Base-by-base conservation (phyloP, 1,140 invertebrate species). In the Lysiphlebus fabarum region DNA sequence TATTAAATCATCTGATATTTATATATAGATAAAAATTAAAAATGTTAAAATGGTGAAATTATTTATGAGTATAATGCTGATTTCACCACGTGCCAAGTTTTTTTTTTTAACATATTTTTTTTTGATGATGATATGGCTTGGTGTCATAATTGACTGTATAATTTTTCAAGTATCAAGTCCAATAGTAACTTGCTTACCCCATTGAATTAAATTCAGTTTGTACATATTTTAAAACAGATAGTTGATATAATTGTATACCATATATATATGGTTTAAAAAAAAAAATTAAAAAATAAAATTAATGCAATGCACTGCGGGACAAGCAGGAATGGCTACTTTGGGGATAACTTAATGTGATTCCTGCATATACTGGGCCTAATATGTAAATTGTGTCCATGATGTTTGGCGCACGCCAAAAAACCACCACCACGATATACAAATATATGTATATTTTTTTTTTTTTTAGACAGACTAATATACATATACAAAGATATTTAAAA, bases 231-330 rank as follows among this genome's bases (percentile, higher is more conserved):
- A 61, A 54, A 62, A 65, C 65, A 65, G 66, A 68, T 64, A 69
- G 66, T 67, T 33, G 36, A 51, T 38, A 33, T 36, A 51, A n/a
- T 51, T 38, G 36, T 11, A 10, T 51, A 51, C 38, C 11, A 36
- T 51, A 38, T n/a, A n/a, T n/a, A n/a, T 1, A 26, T 26, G 17
- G 2, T 26, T 26, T 26, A 4, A 26, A 26, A 2, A 26, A 26
- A 26, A 26, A 26, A 26, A 26, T n/a, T n/a, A 26, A 26, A 26
- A 26, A 26, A 26, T 26, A 66, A 70, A 70, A 74, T 74, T 69
- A 74, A 74, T 74, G 70, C 67, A 72, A 71, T 70, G 70, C 70
- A 72, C 66, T 64, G 62, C 61, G 58, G 65, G 60, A 53, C 53
- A 49, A 59, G 61, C 53, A 49, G 61, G 61, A 64, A 55, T 44